phyloP scores from a whole-genome alignment of 2,888 invertebrate genomes.

The Lycia hirtaria region DNA sequence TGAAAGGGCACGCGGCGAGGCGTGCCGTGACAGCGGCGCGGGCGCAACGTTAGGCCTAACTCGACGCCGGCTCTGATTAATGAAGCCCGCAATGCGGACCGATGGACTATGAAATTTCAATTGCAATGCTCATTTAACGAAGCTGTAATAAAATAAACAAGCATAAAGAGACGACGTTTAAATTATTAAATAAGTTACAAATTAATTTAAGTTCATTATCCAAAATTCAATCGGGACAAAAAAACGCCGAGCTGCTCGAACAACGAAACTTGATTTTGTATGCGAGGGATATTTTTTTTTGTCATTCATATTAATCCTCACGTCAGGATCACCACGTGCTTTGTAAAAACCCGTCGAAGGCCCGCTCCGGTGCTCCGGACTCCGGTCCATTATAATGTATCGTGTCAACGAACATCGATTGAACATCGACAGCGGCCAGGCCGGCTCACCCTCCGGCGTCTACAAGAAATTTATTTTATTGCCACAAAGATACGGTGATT shows the following conservation, averaged over 20 bases:
- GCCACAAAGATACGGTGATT: conserved; percentile 82
- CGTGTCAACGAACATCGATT: conserved; percentile 84
- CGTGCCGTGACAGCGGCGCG: conserved; percentile 66
- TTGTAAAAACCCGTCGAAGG: conserved; percentile 81
- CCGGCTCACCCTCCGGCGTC: conserved; percentile 80
- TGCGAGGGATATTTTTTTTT: conserved; percentile 76
- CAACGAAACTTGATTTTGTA: conserved; percentile 73
- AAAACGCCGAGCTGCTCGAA: conserved; percentile 54
- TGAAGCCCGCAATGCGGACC: conserved; percentile 65
- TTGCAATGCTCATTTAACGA: conserved; percentile 41
- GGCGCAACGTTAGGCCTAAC: conserved; percentile 77
- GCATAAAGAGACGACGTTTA: conserved; percentile 42
- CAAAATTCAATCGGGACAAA: conserved; percentile 64
- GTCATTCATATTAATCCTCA: conserved; percentile 82
- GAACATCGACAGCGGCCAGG: conserved; percentile 77
- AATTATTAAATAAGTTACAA: conserved; percentile 60
- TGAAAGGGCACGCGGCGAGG: conserved; percentile 59
- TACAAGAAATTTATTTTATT: conserved; percentile 84
- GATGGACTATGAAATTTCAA: conserved; percentile 65
- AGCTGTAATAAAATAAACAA: conserved; percentile 31
- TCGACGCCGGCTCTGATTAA: conserved; percentile 70
- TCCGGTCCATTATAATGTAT: conserved; percentile 82
- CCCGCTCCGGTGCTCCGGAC: conserved; percentile 69
- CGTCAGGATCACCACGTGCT: conserved; percentile 83
- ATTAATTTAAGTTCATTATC: conserved; percentile 70